Evolutionary conservation across 2,113 vertebrate species (phyloP), one percentile per base, ranked within the genome.

Genomic region (Tragelaphus strepsiceros): DNA sequence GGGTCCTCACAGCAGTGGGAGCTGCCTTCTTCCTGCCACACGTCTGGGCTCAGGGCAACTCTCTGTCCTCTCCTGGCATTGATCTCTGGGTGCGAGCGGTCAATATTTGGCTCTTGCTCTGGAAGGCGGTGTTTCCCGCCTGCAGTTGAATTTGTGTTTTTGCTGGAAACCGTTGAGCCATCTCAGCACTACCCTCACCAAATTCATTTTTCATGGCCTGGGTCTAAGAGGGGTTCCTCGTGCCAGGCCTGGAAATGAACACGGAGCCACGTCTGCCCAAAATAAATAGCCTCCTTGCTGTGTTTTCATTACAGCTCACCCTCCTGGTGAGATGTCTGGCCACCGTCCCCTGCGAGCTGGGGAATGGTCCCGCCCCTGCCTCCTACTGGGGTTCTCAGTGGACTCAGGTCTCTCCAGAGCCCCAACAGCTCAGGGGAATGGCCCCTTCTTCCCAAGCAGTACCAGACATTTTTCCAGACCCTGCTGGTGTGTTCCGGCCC

Each of bases 121-220:
- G 95, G 94, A 87, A 91, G 59, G 81, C 46, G 0, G n/a, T 26
- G 30, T 16, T 82, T 30, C 11, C 28, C 39, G 35, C 78, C 78
- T 35, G 28, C 54, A 51, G 64, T 56, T 59, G 84, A 56, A 89
- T 91, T 95, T 85, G 2, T 98, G 35, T 97, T 97, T 97, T 92
- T 96, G 87, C 97, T 98, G 98, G 98, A 98, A 94, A 88, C 35
- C 0, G 0, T 49, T 7, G 71, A 46, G 95, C 98, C 94, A 96
- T 86, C 97, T 98, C 97, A 97, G 98, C 98, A 96, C 56, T 90
- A 0, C 81, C 54, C 71, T 97, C 84, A 97, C 96, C 90, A 95
- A 94, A 97, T 97, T 89, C 98, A 92, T 98, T 98, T 97, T 97
- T 96, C 96, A 98, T 95, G 95, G 97, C 78, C 91, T 83, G 92